Evolutionary conservation across 2,113 vertebrate species (phyloP).

Genomic region (crab-eating macaque (Macaca fascicularis)): T2T-MFA8v1.1 NC_088394.1:52890501-52891000

Average conservation of each 20-base stretch:
- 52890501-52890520: neutral
- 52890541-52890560: constrained; percentile 52
- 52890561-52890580: constrained; percentile 32
- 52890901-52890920: constrained; percentile 42
- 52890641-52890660: constrained; percentile 37
- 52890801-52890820: constrained; percentile 73
- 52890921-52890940: constrained; percentile 33
- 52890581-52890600: constrained; percentile 17
- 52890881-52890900: constrained; percentile 34
- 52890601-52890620: constrained; percentile 56
- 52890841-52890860: constrained; percentile 59
- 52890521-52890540: neutral
- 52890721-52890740: constrained; percentile 49
- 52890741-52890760: constrained; percentile 38
- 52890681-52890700: constrained; percentile 43
- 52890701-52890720: constrained; percentile 34
- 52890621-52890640: constrained; percentile 48
- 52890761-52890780: constrained; percentile 70
- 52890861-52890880: constrained; percentile 42
- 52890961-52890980: neutral
- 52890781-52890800: constrained; percentile 51
- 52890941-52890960: constrained; percentile 27
- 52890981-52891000: constrained; percentile 47
- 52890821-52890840: constrained; percentile 64
- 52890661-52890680: constrained; percentile 22